Evolutionary conservation across 2,113 vertebrate species (phyloP).

Genomic region (Caranx melampygus): DNA sequence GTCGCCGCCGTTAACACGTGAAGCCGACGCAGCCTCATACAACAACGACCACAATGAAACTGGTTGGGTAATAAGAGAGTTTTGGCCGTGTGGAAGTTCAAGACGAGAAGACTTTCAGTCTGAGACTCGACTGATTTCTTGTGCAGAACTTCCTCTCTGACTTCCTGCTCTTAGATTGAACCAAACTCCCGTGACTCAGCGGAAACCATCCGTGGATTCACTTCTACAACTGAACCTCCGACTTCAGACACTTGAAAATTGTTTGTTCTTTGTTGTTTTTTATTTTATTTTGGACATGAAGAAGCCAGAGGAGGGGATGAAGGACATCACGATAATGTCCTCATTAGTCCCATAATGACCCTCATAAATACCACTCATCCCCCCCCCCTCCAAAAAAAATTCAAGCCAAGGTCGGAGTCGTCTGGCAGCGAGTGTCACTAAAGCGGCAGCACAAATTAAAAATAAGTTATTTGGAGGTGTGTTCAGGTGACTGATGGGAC

Average conservation of each 20-base stretch:
- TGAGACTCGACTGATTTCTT: background rate
- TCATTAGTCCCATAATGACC: slow-evolving; percentile 12
- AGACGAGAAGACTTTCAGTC: slow-evolving; percentile 6
- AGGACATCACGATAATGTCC: background rate
- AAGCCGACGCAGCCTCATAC: slow-evolving; percentile 1
- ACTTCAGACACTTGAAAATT: background rate
- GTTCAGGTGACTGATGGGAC: slow-evolving; percentile 3
- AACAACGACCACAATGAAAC: background rate
- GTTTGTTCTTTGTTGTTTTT: background rate
- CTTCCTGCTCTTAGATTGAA: background rate
- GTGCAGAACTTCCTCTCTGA: background rate
- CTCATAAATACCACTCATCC: slow-evolving; percentile 38
- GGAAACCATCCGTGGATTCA: background rate
- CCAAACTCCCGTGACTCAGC: background rate
- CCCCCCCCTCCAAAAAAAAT: background rate
- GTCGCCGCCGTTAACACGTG: background rate
- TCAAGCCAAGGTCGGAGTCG: background rate
- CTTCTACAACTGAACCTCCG: background rate
- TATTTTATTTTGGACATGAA: too few species aligned
- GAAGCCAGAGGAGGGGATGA: background rate
- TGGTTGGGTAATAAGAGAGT: slow-evolving; percentile 27
- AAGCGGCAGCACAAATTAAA: background rate
- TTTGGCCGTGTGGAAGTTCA: background rate
- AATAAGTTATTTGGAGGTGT: background rate
- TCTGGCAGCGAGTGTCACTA: background rate